phyloP scores from a whole-genome alignment of 2,113 vertebrate genomes.

The Alouatta palliata region DNA sequence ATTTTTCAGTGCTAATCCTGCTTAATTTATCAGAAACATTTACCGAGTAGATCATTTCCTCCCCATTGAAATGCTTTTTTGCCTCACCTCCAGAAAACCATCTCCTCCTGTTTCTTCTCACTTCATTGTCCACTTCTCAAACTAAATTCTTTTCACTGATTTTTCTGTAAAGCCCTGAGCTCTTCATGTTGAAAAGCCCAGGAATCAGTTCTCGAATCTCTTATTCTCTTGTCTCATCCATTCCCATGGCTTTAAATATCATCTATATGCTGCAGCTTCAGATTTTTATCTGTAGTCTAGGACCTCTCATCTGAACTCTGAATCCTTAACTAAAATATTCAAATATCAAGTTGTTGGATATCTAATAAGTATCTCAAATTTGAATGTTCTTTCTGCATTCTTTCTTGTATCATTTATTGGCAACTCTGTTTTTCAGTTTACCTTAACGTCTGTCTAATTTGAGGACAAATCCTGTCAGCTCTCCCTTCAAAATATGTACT shows the following conservation, averaged over 20 bases:
- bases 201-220: background rate
- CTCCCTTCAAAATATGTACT: background rate
- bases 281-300: background rate
- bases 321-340: background rate
- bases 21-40: background rate
- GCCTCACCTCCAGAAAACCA: background rate
- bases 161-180: background rate
- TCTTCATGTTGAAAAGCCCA: background rate
- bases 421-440: background rate
- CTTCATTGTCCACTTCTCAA: background rate
- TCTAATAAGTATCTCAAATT: background rate
- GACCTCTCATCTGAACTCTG: background rate
- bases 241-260: background rate
- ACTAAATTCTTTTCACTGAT: background rate
- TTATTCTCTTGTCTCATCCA: background rate
- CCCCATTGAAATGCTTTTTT: background rate
- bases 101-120: background rate
- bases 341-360: background rate
- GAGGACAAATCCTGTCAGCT: background rate
- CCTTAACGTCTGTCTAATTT: background rate
- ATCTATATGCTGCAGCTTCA: background rate
- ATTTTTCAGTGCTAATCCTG: background rate
- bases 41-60: background rate
- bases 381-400: background rate
- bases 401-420: background rate